phyloP scores from a whole-genome alignment of 1,140 invertebrate genomes.

The Catajapyx aquilonaris region DNA sequence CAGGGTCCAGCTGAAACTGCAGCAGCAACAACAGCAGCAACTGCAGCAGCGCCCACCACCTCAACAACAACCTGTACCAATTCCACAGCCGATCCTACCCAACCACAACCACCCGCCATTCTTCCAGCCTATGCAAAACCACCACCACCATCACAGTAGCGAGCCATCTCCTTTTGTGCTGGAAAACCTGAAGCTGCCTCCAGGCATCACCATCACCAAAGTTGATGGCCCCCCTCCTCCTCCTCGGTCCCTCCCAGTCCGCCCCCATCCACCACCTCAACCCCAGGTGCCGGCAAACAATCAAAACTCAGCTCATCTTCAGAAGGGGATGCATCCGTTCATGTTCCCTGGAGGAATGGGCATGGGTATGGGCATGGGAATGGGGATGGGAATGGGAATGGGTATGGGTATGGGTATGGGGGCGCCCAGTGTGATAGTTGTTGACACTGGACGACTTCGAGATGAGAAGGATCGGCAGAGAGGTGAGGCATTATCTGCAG shows the following conservation, averaged over 20 bases:
- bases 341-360: background rate
- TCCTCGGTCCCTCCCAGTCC: conserved; percentile 22
- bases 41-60: conserved; percentile 9
- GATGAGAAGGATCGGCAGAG: conserved; percentile 19
- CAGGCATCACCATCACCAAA: conserved; percentile 61
- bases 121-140: conserved; percentile 9
- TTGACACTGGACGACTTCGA: conserved; percentile 35
- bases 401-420: conserved; percentile 9
- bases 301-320: background rate
- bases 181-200: conserved; percentile 48
- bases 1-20: conserved; percentile 9
- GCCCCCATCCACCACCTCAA: conserved; percentile 16
- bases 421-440: conserved; percentile 37
- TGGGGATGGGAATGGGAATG: too few species aligned
- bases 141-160: conserved; percentile 10
- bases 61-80: conserved; percentile 9
- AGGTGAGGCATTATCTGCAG: conserved; percentile 22
- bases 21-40: conserved; percentile 14
- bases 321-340: background rate
- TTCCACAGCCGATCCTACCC: conserved; percentile 8
- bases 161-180: conserved; percentile 18
- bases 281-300: background rate
- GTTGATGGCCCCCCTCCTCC: conserved; percentile 32
- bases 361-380: too few species aligned
- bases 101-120: conserved; percentile 7